phyloP scores from a whole-genome alignment of 1,140 invertebrate genomes.

The Ylistrum balloti region DNA sequence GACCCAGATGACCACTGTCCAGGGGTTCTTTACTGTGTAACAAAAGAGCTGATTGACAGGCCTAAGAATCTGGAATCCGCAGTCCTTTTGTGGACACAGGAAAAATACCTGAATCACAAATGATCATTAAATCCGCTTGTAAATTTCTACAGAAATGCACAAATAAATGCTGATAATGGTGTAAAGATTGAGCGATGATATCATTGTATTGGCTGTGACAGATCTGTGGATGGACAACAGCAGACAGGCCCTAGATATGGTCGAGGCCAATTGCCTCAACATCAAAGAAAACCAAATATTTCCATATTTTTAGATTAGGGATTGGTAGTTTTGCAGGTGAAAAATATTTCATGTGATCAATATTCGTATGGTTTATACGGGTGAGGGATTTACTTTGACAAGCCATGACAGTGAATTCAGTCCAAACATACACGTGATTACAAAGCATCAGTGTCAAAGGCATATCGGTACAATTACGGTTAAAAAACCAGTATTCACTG shows the following conservation, averaged over 20 bases:
- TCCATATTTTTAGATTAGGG: constrained; percentile 26
- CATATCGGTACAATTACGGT: neutral
- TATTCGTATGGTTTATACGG: neutral
- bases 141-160: constrained; percentile 18
- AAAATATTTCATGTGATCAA: neutral
- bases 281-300: constrained; percentile 36
- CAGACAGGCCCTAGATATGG: neutral
- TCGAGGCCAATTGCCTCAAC: neutral
- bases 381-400: neutral
- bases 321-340: constrained; percentile 11
- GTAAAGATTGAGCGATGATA: neutral
- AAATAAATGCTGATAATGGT: constrained; percentile 35
- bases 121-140: constrained; percentile 33
- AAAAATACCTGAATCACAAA: constrained; percentile 40
- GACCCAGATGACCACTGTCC: constrained; percentile 36
- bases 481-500: neutral
- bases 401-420: neutral
- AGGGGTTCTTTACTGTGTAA: neutral
- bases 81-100: constrained; percentile 7
- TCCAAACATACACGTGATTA: neutral
- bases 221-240: neutral
- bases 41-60: constrained; percentile 1
- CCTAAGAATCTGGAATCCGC: neutral
- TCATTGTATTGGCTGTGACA: neutral
- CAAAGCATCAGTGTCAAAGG: neutral